Conservation (phyloP, 1,140 invertebrate genomes). For the Eueides isabella region DNA sequence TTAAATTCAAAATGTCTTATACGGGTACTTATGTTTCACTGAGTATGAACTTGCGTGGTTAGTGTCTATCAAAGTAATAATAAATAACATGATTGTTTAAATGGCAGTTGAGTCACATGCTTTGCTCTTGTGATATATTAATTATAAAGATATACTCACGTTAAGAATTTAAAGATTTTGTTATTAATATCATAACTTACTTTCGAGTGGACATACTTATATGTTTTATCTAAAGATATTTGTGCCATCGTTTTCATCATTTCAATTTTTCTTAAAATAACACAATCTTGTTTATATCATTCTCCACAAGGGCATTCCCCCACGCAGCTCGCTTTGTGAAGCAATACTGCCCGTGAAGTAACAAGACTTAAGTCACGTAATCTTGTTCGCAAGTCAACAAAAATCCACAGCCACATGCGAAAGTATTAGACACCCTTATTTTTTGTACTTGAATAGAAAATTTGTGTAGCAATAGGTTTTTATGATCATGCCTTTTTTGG, state of each 20-base stretch:
- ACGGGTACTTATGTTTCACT: neutral
- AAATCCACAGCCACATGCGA: neutral
- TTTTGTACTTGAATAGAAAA: no score
- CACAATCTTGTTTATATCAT: neutral
- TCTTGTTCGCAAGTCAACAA: conserved; percentile 9
- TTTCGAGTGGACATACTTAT: no score
- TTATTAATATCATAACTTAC: no score
- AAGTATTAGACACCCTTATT: no score
- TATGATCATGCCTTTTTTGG: no score
- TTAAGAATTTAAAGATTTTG: no score
- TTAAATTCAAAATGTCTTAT: conserved; percentile 3
- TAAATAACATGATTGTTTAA: conserved; percentile 39
- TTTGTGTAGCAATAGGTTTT: no score
- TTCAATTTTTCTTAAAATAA: conserved; percentile 6
- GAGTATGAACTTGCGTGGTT: neutral
- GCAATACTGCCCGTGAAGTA: conserved; percentile 22
- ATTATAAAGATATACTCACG: conserved; percentile 7
- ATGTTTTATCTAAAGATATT: no score
- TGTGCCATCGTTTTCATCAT: neutral
- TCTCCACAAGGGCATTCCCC: conserved; percentile 15
- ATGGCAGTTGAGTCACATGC: conserved; percentile 42
- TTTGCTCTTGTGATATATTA: conserved; percentile 26
- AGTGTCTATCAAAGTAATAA: conserved; percentile 24
- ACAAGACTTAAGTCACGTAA: conserved; percentile 21
- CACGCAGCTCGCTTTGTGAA: conserved; percentile 16